Evolutionary conservation across 2,113 vertebrate species (phyloP).

Genomic region (Strix uralensis): DNA sequence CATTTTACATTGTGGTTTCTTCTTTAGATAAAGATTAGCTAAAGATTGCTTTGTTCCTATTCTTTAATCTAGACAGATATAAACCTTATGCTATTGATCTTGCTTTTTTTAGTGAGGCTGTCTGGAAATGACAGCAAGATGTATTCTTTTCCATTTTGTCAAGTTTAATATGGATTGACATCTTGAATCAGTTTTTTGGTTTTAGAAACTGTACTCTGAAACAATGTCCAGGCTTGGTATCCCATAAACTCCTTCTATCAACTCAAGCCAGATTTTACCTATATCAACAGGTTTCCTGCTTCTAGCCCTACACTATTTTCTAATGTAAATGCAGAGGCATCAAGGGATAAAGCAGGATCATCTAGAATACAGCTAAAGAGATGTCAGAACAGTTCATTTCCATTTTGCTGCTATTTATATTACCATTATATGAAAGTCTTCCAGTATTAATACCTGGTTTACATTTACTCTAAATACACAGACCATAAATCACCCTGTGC

Average conservation of each 20-base stretch:
- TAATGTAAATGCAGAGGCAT: background rate
- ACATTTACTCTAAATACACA: background rate
- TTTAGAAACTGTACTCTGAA: background rate
- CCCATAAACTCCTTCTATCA: background rate
- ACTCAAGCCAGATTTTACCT: background rate
- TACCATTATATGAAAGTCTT: background rate
- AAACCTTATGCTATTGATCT: background rate
- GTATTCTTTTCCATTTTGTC: background rate
- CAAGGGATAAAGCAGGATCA: background rate
- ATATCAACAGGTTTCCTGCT: background rate
- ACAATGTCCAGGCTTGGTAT: background rate
- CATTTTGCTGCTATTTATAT: background rate
- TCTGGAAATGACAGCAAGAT: background rate
- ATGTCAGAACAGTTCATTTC: background rate
- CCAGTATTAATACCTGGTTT: background rate
- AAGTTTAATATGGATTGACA: background rate
- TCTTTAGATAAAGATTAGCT: background rate
- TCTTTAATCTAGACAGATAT: background rate
- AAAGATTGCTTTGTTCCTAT: slow-evolving; percentile 14
- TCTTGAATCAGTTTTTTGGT: background rate
- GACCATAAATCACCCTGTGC: background rate
- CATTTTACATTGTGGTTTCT: background rate
- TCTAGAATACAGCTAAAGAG: background rate
- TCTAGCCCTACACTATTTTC: background rate
- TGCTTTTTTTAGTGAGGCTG: background rate